These are phyloP conservation scores for Zygothrica quintamaculata DNA, from an alignment of 2,888 invertebrate species.

Conservation along the genomic window DNA sequence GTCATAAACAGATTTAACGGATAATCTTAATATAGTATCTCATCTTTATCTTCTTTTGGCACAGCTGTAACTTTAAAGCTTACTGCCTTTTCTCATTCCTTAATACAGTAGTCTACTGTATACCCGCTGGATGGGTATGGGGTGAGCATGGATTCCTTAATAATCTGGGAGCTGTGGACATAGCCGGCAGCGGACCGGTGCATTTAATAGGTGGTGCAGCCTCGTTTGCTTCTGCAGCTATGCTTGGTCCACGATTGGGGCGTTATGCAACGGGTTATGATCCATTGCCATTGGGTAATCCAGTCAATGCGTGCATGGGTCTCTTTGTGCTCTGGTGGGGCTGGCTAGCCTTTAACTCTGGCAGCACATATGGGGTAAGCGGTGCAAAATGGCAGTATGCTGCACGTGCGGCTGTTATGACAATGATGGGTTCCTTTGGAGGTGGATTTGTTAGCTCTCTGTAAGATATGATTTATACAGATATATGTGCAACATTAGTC, in stretches of 20 bases:
- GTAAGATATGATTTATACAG: conserved; percentile 74
- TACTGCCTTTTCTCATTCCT: conserved; percentile 95
- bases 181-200: conserved; percentile 96
- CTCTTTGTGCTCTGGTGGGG: conserved; percentile 98
- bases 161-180: conserved; percentile 93
- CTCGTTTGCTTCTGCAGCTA: conserved; percentile 94
- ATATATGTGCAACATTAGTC: background rate
- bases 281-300: conserved; percentile 92
- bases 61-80: conserved; percentile 94
- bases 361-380: conserved; percentile 91
- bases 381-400: conserved; percentile 96
- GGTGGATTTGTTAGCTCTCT: conserved; percentile 89
- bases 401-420: conserved; percentile 94
- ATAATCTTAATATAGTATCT: no score
- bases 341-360: conserved; percentile 97
- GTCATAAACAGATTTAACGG: no score
- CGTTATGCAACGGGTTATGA: conserved; percentile 91
- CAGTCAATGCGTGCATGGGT: conserved; percentile 96
- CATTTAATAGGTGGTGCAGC: conserved; percentile 92
- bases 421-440: conserved; percentile 95
- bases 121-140: conserved; percentile 98
- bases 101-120: conserved; percentile 95
- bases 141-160: conserved; percentile 94
- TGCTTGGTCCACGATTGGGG: conserved; percentile 95
- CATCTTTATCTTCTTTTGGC: no score